Evolutionary conservation across 2,797 vertebrate species (phyloP).

Genomic region (Sternotherus odoratus): DNA sequence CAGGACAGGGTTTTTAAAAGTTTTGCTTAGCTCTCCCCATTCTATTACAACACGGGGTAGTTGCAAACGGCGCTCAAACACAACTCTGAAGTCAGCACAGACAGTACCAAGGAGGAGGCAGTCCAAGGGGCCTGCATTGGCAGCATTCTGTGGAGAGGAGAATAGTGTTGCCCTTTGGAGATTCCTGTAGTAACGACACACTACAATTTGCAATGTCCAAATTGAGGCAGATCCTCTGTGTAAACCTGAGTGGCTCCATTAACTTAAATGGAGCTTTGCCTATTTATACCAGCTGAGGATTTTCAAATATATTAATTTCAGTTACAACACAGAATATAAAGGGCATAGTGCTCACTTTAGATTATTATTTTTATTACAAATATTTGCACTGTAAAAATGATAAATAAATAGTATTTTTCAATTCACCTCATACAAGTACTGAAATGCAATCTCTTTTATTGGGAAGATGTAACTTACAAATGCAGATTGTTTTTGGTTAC

Average conservation of each 20-base stretch:
- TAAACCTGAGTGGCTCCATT: background rate
- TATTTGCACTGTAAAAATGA: too few species aligned
- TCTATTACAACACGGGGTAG: background rate
- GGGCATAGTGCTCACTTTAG: too few species aligned
- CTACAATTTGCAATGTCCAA: background rate
- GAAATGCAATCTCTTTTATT: too few species aligned
- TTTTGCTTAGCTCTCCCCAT: slow-evolving; percentile 2
- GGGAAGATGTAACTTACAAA: too few species aligned
- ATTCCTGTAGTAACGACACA: background rate
- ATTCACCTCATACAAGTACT: too few species aligned
- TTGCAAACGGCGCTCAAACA: background rate
- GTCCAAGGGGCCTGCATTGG: background rate
- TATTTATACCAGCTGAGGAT: background rate
- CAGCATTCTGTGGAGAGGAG: background rate
- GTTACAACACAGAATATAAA: too few species aligned
- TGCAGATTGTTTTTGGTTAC: too few species aligned
- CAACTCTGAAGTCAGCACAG: background rate
- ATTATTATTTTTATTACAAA: too few species aligned
- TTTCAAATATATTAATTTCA: background rate
- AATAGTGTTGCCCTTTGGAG: background rate
- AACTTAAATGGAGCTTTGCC: background rate
- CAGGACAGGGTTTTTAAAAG: background rate
- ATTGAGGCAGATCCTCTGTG: background rate
- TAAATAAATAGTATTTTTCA: too few species aligned
- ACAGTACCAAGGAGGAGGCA: background rate